A percentile compares a stretch with the other conserved stretches of the same genome.
Conservation (phyloP, 2,888 invertebrate species). For the Melolontha melolontha region DNA sequence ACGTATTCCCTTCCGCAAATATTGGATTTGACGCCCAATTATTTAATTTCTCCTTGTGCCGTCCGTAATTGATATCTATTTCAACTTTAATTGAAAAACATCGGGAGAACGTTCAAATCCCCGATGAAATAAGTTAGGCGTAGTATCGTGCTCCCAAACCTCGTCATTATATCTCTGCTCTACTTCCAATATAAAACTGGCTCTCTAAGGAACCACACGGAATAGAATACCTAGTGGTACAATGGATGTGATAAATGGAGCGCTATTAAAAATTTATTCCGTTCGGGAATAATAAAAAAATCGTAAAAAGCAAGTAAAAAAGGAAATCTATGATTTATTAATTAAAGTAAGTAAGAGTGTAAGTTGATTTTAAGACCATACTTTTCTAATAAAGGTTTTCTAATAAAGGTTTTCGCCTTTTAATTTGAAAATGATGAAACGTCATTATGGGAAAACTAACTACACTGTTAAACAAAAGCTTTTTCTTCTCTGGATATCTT, state of each 20-base stretch:
- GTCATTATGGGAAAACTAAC: no score
- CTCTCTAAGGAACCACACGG: slow-evolving; percentile 28
- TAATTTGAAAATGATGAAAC: no score
- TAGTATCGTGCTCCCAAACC: slow-evolving; percentile 13
- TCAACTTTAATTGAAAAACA: slow-evolving; percentile 36
- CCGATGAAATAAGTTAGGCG: slow-evolving; percentile 32
- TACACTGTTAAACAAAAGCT: no score
- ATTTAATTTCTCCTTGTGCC: slow-evolving; percentile 20
- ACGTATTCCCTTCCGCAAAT: slow-evolving; percentile 2
- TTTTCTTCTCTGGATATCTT: no score
- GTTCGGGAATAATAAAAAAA: slow-evolving; percentile 30
- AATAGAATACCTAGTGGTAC: slow-evolving; percentile 29
- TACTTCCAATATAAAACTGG: slow-evolving; percentile 32
- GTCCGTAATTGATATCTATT: slow-evolving; percentile 33
- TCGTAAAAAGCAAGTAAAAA: not conserved
- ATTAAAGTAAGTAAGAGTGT: no score
- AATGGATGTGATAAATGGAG: slow-evolving; percentile 37
- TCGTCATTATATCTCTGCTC: slow-evolving; percentile 33
- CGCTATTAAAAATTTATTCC: slow-evolving; percentile 37
- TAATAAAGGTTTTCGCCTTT: no score
- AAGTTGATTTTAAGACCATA: no score
- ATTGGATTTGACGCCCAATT: slow-evolving; percentile 20
- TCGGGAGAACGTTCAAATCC: slow-evolving; percentile 29
- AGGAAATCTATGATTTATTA: no score
- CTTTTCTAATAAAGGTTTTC: no score